A percentile compares a stretch with the other conserved stretches of the same genome.
Evolutionary conservation across 1,140 invertebrate genomes (phyloP).

Genomic region (Drosophila murphyi): DNA sequence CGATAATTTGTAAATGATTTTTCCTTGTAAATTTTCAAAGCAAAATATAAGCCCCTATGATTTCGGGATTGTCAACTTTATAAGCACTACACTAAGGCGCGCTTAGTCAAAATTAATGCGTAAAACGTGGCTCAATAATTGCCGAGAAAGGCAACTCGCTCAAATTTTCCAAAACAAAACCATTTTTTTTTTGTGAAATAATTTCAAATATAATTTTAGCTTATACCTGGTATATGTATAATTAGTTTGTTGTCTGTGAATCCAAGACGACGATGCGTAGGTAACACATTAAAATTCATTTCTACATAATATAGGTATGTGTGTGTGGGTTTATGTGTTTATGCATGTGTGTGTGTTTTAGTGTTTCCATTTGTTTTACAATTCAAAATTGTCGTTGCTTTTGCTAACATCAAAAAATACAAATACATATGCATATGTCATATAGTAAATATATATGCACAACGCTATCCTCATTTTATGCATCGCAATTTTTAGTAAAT

Average conservation of each 20-base stretch:
- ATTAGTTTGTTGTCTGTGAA: slow-evolving; percentile 67
- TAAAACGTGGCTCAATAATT: not conserved
- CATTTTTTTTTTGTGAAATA: slow-evolving; percentile 56
- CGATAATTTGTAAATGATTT: too few relatives aligned
- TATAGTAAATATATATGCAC: slow-evolving; percentile 30
- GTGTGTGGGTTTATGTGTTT: slow-evolving; percentile 33
- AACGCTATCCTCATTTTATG: slow-evolving; percentile 34
- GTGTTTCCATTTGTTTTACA: slow-evolving; percentile 24
- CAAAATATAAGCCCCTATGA: slow-evolving; percentile 89
- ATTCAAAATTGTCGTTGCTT: slow-evolving; percentile 57
- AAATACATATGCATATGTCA: slow-evolving; percentile 30
- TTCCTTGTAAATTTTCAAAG: too few relatives aligned
- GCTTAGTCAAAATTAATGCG: too few relatives aligned
- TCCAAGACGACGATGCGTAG: slow-evolving; percentile 70
- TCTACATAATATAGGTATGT: slow-evolving; percentile 66
- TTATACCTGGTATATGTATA: slow-evolving; percentile 73
- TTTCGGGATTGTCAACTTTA: slow-evolving; percentile 88
- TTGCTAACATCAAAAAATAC: slow-evolving; percentile 45
- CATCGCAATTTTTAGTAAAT: slow-evolving; percentile 36
- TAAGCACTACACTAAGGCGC: slow-evolving; percentile 73
- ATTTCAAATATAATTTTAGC: slow-evolving; percentile 78
- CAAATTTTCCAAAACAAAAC: not conserved
- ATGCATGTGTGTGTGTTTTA: slow-evolving; percentile 14
- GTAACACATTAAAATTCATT: slow-evolving; percentile 78
- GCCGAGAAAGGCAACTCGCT: not conserved